Conservation (phyloP, 1,140 invertebrate genomes). For the Ceratina australensis region DNA sequence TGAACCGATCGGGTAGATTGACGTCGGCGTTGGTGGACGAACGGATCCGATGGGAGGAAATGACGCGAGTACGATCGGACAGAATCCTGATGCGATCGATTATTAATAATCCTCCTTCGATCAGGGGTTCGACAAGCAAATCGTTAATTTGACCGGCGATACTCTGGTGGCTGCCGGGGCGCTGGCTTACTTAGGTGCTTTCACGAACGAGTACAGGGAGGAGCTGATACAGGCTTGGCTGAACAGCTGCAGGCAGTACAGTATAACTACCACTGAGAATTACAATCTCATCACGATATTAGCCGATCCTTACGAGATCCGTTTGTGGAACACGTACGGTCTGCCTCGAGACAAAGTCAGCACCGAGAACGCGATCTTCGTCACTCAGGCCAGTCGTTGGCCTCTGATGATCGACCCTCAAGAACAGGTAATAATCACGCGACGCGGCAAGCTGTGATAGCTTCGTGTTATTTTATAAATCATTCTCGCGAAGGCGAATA, state of each 20-base stretch:
- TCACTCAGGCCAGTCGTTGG: slow-evolving; percentile 89
- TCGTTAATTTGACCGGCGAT: slow-evolving; percentile 88
- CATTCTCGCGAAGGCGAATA: slow-evolving; percentile 83
- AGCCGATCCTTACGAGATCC: slow-evolving; percentile 90
- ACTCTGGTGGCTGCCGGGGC: slow-evolving; percentile 91
- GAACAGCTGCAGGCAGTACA: slow-evolving; percentile 80
- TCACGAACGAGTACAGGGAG: slow-evolving; percentile 87
- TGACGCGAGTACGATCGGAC: slow-evolving; percentile 82
- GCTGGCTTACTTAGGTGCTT: slow-evolving; percentile 93
- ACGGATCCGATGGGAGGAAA: slow-evolving; percentile 89
- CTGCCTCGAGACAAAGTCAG: slow-evolving; percentile 91
- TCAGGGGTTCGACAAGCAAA: slow-evolving; percentile 78
- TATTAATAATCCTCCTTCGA: not conserved
- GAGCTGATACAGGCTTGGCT: slow-evolving; percentile 87
- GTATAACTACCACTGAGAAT: slow-evolving; percentile 86
- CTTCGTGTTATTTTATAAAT: not conserved
- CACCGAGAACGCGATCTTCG: slow-evolving; percentile 92
- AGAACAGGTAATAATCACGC: slow-evolving; percentile 85
- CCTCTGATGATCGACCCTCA: slow-evolving; percentile 95
- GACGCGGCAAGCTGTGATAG: too few relatives aligned
- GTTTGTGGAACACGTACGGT: slow-evolving; percentile 91
- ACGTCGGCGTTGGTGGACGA: slow-evolving; percentile 92
- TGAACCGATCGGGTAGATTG: slow-evolving; percentile 89
- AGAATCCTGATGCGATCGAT: slow-evolving; percentile 6
- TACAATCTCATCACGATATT: slow-evolving; percentile 86